Evolutionary conservation across 2,888 invertebrate genomes (phyloP), one percentile per base, ranked within the genome.

Genomic region (Orgyia antiqua): DNA sequence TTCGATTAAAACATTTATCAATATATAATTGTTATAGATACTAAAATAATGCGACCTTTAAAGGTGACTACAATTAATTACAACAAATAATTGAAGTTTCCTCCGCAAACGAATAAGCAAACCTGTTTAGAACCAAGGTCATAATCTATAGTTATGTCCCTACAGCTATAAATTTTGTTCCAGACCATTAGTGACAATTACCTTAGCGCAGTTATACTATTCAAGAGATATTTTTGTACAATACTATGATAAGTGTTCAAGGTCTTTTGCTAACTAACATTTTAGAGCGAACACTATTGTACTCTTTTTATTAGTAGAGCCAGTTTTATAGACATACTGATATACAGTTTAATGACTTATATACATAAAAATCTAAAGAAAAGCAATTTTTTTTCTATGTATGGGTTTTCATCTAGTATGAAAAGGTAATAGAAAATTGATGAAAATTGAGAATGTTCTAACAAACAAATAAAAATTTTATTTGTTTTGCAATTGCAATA

Each of bases 11-110:
- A n/a, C n/a, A n/a, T n/a, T n/a, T n/a, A n/a, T 15, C 15, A 15
- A 15, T 6, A 15, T 4, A 4, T 15, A 4, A 6, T 13, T 13
- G 24, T 13, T 13, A 24, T n/a, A 8, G 15, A 15, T 24, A 23
- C 24, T 13, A 12, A 36, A 17, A 35, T 45, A 44, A 41, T 46
- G 40, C 44, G 54, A 63, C 64, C 64, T 68, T 58, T 55, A 58
- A 55, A 66, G 64, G 67, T 61, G 54, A 63, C 42, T 50, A 45
- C 36, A 25, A 37, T 29, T 41, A 31, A 42, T 41, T 48, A 55
- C 46, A 54, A 54, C 46, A 47, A 48, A 45, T 43, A 42, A 26
- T 36, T 32, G 36, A 36, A 44, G 42, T 45, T 49, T 48, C 51
- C 55, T 36, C 35, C 31, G 35, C 28, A 33, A 35, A 29, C 27